Evolutionary conservation across 2,113 vertebrate genomes (phyloP).

Genomic region (Oncorhynchus gorbuscha): DNA sequence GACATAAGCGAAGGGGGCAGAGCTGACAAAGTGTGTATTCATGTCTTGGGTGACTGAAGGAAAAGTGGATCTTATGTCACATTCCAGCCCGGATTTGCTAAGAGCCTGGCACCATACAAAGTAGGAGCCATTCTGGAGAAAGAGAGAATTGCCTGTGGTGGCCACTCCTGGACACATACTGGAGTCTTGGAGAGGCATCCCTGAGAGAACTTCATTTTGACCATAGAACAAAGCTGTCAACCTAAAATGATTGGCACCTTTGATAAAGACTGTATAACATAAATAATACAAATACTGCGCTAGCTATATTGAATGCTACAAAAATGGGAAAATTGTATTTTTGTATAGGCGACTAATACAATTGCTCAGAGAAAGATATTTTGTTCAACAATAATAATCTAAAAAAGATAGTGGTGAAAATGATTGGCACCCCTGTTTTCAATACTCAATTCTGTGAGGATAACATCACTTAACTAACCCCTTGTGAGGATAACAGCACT

Average conservation of each 20-base stretch:
- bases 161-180: neutral
- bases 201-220: neutral
- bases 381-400: too few species aligned
- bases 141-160: neutral
- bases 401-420: too few species aligned
- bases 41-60: constrained; percentile 10
- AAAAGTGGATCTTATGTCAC: constrained; percentile 19
- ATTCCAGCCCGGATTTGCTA: constrained; percentile 13
- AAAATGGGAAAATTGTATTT: too few species aligned
- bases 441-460: too few species aligned
- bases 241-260: neutral
- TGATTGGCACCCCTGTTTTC: too few species aligned
- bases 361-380: too few species aligned
- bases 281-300: too few species aligned
- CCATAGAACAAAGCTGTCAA: neutral
- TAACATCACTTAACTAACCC: too few species aligned
- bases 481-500: too few species aligned
- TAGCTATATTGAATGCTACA: too few species aligned
- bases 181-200: neutral
- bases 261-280: too few species aligned
- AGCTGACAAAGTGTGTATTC: constrained; percentile 24
- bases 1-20: neutral
- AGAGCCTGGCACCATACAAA: constrained; percentile 24
- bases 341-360: too few species aligned
- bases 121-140: constrained; percentile 14